phyloP scores from a whole-genome alignment of 2,113 vertebrate genomes.

The Malurus melanocephalus region DNA sequence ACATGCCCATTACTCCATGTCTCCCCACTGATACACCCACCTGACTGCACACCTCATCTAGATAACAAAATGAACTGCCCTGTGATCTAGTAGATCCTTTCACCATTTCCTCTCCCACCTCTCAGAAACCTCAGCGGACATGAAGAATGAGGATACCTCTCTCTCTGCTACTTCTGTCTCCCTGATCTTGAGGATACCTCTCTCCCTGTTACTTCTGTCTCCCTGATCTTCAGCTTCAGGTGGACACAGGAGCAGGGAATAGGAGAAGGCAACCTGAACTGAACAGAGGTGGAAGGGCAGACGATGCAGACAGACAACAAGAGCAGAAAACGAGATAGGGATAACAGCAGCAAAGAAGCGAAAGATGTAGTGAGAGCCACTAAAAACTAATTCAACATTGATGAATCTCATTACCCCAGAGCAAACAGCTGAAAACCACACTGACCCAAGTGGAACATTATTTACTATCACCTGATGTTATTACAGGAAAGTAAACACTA shows the following conservation, averaged over 20 bases:
- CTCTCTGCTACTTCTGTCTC: not conserved
- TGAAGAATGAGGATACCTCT: not conserved
- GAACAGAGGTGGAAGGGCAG: not conserved
- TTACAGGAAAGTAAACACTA: not conserved
- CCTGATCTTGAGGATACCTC: not conserved
- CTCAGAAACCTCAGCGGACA: not conserved
- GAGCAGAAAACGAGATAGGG: rapidly evolving
- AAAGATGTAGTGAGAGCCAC: not conserved
- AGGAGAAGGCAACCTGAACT: not conserved
- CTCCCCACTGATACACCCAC: not conserved
- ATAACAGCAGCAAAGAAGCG: not conserved
- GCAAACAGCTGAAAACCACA: not conserved
- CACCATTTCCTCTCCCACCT: not conserved
- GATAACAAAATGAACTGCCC: not conserved
- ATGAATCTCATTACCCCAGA: not conserved
- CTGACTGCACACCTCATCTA: not conserved
- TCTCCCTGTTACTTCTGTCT: not conserved
- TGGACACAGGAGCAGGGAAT: not conserved
- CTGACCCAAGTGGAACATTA: not conserved
- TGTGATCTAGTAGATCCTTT: not conserved
- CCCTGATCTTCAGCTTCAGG: not conserved
- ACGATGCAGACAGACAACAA: not conserved
- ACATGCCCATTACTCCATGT: not conserved
- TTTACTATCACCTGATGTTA: not conserved
- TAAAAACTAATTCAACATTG: not conserved